phyloP scores from a whole-genome alignment of 2,888 invertebrate species.

The Exocentrus adspersus region DNA sequence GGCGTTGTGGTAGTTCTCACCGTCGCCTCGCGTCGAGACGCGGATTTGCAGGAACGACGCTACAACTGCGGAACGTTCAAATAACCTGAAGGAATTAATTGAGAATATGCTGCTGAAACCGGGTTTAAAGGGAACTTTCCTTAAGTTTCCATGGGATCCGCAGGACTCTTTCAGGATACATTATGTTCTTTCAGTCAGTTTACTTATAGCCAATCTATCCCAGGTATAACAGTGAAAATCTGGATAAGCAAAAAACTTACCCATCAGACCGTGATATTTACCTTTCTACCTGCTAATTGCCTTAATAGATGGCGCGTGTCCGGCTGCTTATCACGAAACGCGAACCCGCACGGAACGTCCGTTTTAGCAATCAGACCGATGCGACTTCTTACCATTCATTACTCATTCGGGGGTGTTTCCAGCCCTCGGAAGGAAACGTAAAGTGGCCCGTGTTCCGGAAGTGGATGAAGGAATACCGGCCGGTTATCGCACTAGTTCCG shows the following conservation, averaged over 20 bases:
- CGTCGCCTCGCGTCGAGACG: neutral
- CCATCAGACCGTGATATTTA: constrained; percentile 13
- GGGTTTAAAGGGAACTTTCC: too few relatives aligned
- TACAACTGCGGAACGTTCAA: too few relatives aligned
- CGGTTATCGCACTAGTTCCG: constrained; percentile 59
- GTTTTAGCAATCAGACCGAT: constrained; percentile 62
- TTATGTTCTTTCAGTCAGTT: too few relatives aligned
- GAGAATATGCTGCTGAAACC: too few relatives aligned
- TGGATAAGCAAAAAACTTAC: too few relatives aligned
- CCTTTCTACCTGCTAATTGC: constrained; percentile 40
- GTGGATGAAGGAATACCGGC: constrained; percentile 58
- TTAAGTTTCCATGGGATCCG: too few relatives aligned
- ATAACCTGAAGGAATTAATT: too few relatives aligned
- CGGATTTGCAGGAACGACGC: constrained; percentile 7
- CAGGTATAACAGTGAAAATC: too few relatives aligned
- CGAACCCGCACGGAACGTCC: constrained; percentile 58
- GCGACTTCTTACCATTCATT: constrained; percentile 58
- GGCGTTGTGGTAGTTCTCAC: constrained; percentile 18
- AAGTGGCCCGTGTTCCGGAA: constrained; percentile 56
- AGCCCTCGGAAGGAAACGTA: constrained; percentile 62
- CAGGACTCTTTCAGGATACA: too few relatives aligned
- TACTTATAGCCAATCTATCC: too few relatives aligned
- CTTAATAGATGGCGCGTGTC: constrained; percentile 44
- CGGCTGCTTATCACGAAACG: constrained; percentile 34
- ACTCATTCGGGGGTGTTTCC: constrained; percentile 55